These are phyloP conservation scores for Myiothlypis chrysogaster DNA, from an alignment of 2,797 vertebrate species.

Conservation along the genomic window DNA sequence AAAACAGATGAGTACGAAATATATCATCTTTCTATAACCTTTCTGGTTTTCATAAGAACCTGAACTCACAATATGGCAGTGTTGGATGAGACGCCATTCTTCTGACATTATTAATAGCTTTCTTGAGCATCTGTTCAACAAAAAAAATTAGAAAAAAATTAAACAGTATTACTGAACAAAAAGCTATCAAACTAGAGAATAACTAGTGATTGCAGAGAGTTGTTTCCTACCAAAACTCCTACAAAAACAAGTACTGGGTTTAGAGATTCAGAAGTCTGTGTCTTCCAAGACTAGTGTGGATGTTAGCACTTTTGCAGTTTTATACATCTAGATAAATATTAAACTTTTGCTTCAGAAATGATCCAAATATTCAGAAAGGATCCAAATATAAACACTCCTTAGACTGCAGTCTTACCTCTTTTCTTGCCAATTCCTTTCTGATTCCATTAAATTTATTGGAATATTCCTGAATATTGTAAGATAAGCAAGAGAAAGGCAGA, in stretches of 20 bases:
- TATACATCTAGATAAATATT: constrained; percentile 2
- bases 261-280: background rate
- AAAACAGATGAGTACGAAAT: background rate
- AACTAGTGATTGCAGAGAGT: background rate
- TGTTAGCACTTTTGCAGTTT: constrained; percentile 19
- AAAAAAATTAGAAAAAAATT: constrained; percentile 17
- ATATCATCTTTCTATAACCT: background rate
- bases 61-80: constrained; percentile 95
- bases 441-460: constrained; percentile 76
- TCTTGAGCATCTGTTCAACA: constrained; percentile 92
- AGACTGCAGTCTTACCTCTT: constrained; percentile 72
- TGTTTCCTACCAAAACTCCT: constrained; percentile 14
- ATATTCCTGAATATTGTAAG: constrained; percentile 74
- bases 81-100: constrained; percentile 98
- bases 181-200: background rate
- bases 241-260: background rate
- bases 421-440: constrained; percentile 76
- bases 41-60: background rate
- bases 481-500: constrained; percentile 76
- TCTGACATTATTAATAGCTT: constrained; percentile 94
- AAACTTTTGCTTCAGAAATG: constrained; percentile 43
- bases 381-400: constrained; percentile 59
- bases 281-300: background rate
- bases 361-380: no score
- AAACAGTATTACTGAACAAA: background rate